Evolutionary conservation across 37 sponge, comb jelly and placozoan genomes (phyloP), one percentile per base, ranked within the genome.

Genomic region (Theonella swinhoei): DNA sequence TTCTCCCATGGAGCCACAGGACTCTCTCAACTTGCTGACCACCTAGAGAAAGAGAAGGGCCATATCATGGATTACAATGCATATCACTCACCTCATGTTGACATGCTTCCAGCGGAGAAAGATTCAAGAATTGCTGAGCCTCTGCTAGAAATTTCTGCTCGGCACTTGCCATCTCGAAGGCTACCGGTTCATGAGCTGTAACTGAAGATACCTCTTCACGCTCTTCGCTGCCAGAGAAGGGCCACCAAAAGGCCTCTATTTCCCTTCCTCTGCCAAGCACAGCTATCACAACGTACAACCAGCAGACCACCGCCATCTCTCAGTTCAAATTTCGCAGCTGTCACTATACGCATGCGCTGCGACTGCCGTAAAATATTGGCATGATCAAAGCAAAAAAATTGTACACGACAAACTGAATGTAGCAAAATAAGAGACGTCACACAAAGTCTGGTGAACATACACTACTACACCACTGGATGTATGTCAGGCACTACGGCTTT

Each of bases 91-190:
- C 93, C 83, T 63, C 72, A 41, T 86, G 79, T 24, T 84, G 86
- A 31, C 93, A 93, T 3, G 36, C 35, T n/a, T 93, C 90, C 31
- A 93, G 68, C 9, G 78, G 85, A 26, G 89, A 65, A 22, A 93
- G 67, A 28, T 84, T 71, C 28, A 92, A 47, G 40, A 79, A 80
- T 22, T 78, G 74, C 60, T 93, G 78, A n/a, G 93, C 90, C 61
- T 85, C 81, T 0, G 77, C 79, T 4, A 93, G 74, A 37, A 93
- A 93, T 69, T 93, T 93, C 39, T 93, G 91, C 39, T 93, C 93
- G 14, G 83, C 91, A 42, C 32, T 59, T 23, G 41, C 60, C 32
- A 85, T 85, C 42, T 93, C 93, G 80, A 93, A 93, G 2, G 61
- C 71, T 29, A 59, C 77, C 17, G 75, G 29, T 19, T 74, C n/a